Conservation (phyloP, 1,140 invertebrate species). For the Bombus difficillimus region DNA sequence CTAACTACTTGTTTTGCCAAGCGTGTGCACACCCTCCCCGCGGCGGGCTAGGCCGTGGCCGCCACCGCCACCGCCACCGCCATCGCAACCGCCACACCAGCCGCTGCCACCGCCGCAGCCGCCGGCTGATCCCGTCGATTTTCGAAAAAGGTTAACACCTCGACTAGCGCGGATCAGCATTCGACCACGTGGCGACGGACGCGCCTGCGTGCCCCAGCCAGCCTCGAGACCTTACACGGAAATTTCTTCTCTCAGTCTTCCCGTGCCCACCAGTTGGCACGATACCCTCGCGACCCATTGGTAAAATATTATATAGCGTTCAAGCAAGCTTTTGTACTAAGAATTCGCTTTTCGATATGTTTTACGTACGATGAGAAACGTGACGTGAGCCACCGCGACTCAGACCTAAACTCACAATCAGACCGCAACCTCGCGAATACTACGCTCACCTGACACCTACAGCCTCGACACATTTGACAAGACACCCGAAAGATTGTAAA, state of each 20-base stretch:
- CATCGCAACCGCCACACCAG: conserved; percentile 19
- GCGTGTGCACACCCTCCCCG: conserved; percentile 48
- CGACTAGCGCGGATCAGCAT: conserved; percentile 58
- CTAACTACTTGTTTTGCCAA: conserved; percentile 70
- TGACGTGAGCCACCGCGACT: background rate
- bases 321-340: no score
- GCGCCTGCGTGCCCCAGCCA: conserved; percentile 68
- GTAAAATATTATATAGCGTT: conserved; percentile 3
- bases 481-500: no score
- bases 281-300: conserved; percentile 40
- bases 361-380: background rate
- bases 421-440: background rate
- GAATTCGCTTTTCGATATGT: no score
- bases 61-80: conserved; percentile 1
- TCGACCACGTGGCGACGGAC: conserved; percentile 68
- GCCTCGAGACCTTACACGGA: conserved; percentile 62
- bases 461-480: background rate
- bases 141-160: conserved; percentile 70
- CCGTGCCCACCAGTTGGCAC: conserved; percentile 62
- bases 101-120: conserved; percentile 1
- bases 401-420: background rate
- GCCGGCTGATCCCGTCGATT: conserved; percentile 59
- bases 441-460: background rate
- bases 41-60: conserved; percentile 6
- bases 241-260: conserved; percentile 69